Evolutionary conservation across 2,797 vertebrate genomes (phyloP), one percentile per base, ranked within the genome.

Genomic region (Anguilla pacifica): DNA sequence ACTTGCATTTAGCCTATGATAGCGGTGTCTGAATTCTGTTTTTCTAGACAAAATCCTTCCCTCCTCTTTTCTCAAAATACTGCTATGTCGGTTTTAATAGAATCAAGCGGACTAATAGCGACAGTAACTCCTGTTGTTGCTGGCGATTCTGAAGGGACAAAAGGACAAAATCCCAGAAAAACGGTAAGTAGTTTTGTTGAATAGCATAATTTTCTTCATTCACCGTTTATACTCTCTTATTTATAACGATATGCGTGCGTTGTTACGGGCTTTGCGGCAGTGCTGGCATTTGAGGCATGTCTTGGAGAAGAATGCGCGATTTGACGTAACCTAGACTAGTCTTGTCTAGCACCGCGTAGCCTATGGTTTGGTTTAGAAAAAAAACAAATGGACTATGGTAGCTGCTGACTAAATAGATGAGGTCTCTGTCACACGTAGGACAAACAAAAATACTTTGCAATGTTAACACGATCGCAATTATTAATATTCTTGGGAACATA

Each of bases 41-140:
- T 87, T 81, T 43, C 72, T 82, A 59, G 53, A 82, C 86, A 25
- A 46, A 87, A 79, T 83, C 86, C 57, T 82, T 82, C 25, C 79
- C 79, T 67, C 57, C 7, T 87, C 55, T 46, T 59, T 25, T 84
- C 51, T 9, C 9, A 53, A 83, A 35, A 84, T 31, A 59, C 25
- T 84, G 11, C 31, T 31, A 59, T 55, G 53, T 57, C 83, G 83
- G 51, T 57, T 59, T 59, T 57, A 61, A 84, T 82, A 84, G 86
- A 13, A 84, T 53, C 82, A 81, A 83, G 43, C 25, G 59, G 46
- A 46, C 86, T 55, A 82, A 51, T 64, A 72, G 43, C 59, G 28
- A 53, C 19, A 51, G 28, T 83, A 59, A 83, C 59, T 70, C 74
- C 64, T 51, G 86, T 51, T 57, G 17, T 84, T 57, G 83, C n/a